Conservation (phyloP, 2,888 invertebrate genomes). For the Lasioglossum marginatum region DNA sequence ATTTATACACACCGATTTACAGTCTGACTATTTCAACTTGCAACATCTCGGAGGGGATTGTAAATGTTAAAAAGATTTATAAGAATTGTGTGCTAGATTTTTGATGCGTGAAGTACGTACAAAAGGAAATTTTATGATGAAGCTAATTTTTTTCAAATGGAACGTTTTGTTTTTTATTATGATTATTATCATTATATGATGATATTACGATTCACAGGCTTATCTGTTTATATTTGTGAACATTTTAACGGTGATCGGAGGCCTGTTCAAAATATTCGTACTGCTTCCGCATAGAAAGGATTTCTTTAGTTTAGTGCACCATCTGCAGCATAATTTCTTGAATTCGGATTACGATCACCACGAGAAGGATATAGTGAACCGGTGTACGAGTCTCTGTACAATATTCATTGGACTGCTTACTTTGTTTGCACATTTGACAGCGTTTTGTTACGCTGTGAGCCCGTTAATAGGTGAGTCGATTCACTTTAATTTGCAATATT, state of each 20-base stretch:
- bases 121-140: background rate
- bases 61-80: too few species aligned
- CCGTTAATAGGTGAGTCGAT: slow-evolving; percentile 49
- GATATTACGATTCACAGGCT: background rate
- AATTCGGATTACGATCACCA: slow-evolving; percentile 38
- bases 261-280: background rate
- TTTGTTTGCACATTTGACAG: slow-evolving; percentile 35
- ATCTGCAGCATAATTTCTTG: slow-evolving; percentile 52
- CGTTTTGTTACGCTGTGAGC: slow-evolving; percentile 5
- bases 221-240: background rate
- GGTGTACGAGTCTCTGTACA: slow-evolving; percentile 20
- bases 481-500: too few species aligned
- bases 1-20: background rate
- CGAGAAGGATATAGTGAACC: slow-evolving; percentile 26
- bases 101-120: too few species aligned
- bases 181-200: background rate
- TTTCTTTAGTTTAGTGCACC: background rate
- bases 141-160: background rate
- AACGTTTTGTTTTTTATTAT: background rate
- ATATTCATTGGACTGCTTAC: slow-evolving; percentile 45
- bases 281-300: background rate
- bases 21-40: too few species aligned
- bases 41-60: too few species aligned
- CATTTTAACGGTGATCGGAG: background rate
- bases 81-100: background rate